Base-by-base conservation (phyloP, 2,888 invertebrate species). In the Dinocampus coccinellae region DNA sequence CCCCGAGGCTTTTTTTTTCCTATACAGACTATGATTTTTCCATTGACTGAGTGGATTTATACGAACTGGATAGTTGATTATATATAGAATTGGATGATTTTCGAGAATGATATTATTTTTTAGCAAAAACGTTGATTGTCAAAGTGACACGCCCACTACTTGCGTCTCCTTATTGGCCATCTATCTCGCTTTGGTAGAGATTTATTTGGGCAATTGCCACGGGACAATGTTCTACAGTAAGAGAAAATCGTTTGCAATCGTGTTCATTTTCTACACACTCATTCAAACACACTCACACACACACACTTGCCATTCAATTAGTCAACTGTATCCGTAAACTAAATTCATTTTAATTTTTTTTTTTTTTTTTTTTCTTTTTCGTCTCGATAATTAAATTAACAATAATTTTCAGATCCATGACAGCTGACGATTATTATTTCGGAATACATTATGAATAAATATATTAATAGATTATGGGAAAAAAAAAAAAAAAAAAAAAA, bases 151-250 rank as follows among this genome's bases (percentile, higher is more conserved):
- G 82, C 83, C 83, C 78, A 76, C 79, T 79, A 75, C 82, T 76
- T 82, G 84, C 82, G 77, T 74, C 72, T 76, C 78, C 81, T 83
- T 83, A 83, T 83, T 84, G 81, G 80, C 82, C 78, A 80, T 83
- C 77, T 74, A 76, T 83, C 82, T 77, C 75, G 36, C 39, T 33
- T 53, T 53, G 34, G 66, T 69, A 57, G 67, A 76, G 78, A 82
- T 82, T 81, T 76, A 79, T 80, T 79, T 74, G 58, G 65, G 72
- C 84, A 84, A 83, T 84, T 81, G 82, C 72, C 72, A 16, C 63
- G 72, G 76, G 69, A n/a, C 76, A 68, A 73, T 80, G 81, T 81
- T 79, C 79, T 77, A 81, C 82, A 79, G 55, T 22, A 57, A 57
- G 64, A 67, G 47, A 74, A 78, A 76, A 78, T 75, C 74, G 73